Percentiles rank a stretch among this genome's conserved stretches.
phyloP scores from a whole-genome alignment of 2,797 vertebrate species.

The Hafferia zeledoni region DNA sequence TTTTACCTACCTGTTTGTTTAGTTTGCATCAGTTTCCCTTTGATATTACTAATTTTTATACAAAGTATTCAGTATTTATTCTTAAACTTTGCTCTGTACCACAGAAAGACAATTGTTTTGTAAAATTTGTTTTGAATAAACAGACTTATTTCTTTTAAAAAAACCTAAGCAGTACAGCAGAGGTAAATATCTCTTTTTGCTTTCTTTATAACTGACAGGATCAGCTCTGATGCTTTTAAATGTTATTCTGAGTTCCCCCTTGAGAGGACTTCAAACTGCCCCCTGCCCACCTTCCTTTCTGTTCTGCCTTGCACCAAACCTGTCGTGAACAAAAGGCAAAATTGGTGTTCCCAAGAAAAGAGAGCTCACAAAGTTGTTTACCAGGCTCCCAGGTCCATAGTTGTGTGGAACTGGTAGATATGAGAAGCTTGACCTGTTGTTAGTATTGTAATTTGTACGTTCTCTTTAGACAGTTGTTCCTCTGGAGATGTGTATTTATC shows the following conservation, averaged over 20 bases:
- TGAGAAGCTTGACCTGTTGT: not conserved
- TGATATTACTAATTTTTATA: constrained; percentile 77
- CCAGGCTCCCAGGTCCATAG: not conserved
- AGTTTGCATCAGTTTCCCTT: constrained; percentile 71
- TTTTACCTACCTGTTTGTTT: constrained; percentile 69
- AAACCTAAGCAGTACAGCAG: not conserved
- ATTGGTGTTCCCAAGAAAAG: not conserved
- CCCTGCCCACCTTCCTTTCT: not conserved
- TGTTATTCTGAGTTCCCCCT: not conserved
- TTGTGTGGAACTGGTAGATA: not conserved
- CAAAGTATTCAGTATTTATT: constrained; percentile 76
- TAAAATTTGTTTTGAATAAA: constrained; percentile 80
- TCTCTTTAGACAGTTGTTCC: not conserved
- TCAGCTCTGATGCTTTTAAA: not conserved
- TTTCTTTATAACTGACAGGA: not conserved
- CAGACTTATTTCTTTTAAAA: constrained; percentile 42
- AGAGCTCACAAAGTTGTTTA: not conserved
- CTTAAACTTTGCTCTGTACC: constrained; percentile 69
- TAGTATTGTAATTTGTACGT: not conserved
- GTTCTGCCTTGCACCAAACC: not conserved
- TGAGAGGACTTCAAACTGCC: not conserved
- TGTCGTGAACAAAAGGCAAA: not conserved
- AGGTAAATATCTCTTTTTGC: not conserved
- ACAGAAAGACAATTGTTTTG: constrained; percentile 63
- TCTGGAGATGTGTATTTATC: not conserved